A percentile compares a stretch with the other conserved stretches of the same genome.
Conservation (phyloP, 1,140 invertebrate species). For the Drosophila persimilis region DNA sequence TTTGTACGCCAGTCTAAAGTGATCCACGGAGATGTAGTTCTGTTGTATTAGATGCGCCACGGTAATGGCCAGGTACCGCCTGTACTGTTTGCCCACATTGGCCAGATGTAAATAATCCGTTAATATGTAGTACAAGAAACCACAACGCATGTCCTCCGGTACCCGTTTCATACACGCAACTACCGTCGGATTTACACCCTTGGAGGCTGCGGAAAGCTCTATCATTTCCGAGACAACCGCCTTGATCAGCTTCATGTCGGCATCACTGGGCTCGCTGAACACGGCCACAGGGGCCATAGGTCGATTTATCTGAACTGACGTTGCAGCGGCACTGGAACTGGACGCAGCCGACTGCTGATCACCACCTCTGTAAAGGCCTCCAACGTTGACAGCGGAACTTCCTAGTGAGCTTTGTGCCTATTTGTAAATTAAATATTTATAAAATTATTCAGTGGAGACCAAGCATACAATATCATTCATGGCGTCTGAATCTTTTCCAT, state of each 20-base stretch:
- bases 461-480: neutral
- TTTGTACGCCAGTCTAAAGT: conserved; percentile 83
- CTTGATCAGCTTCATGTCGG: conserved; percentile 62
- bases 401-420: conserved; percentile 29
- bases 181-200: conserved; percentile 33
- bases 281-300: conserved; percentile 50
- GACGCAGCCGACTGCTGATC: conserved; percentile 21
- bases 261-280: conserved; percentile 49
- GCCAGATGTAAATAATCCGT: conserved; percentile 82
- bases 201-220: conserved; percentile 44
- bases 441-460: neutral
- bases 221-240: conserved; percentile 74
- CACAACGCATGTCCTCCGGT: conserved; percentile 57
- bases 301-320: conserved; percentile 15
- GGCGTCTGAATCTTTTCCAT: no score
- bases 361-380: conserved; percentile 46
- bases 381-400: conserved; percentile 20
- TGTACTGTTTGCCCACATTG: conserved; percentile 76
- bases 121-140: conserved; percentile 72
- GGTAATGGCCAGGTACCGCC: conserved; percentile 78
- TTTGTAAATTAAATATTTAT: neutral
- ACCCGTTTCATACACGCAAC: conserved; percentile 60
- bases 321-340: conserved; percentile 1
- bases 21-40: conserved; percentile 78
- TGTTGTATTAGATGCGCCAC: conserved; percentile 79